A percentile compares a stretch with the other conserved stretches of the same genome.
phyloP scores from a whole-genome alignment of 2,797 vertebrate genomes.

The Smutsia temminckii region DNA sequence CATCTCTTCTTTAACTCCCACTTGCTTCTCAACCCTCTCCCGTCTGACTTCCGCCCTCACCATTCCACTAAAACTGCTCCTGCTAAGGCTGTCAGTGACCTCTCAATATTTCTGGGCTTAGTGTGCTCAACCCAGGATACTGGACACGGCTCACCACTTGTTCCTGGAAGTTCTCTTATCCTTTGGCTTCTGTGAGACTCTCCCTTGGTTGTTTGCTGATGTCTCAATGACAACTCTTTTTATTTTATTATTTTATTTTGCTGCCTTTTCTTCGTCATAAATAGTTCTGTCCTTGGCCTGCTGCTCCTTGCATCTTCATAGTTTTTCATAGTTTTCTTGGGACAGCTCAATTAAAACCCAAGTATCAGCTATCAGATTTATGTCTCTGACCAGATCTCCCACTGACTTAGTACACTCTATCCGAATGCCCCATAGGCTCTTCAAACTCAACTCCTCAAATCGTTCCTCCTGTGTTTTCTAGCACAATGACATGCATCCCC shows the following conservation, averaged over 20 bases:
- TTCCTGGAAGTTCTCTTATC: not conserved
- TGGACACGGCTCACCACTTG: not conserved
- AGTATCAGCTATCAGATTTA: slow-evolving; percentile 9
- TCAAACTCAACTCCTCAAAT: not conserved
- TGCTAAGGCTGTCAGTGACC: not conserved
- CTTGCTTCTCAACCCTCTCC: not conserved
- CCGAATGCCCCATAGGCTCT: not conserved
- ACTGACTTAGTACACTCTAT: not conserved
- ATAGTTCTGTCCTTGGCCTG: not conserved
- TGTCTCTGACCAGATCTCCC: not conserved
- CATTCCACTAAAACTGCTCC: not conserved
- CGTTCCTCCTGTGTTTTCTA: not conserved
- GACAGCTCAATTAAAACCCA: not conserved
- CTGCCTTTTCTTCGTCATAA: not conserved
- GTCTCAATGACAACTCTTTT: not conserved
- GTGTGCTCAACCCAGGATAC: not conserved
- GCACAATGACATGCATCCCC: not conserved
- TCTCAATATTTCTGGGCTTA: not conserved
- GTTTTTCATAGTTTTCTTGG: not conserved
- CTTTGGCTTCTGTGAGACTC: slow-evolving; percentile 4
- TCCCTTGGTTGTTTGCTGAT: not conserved
- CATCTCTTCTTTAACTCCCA: not conserved
- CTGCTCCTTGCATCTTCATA: slow-evolving; percentile 1
- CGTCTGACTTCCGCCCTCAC: not conserved
- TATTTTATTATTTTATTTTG: not conserved